Base-by-base conservation (phyloP, 1,140 invertebrate species). In the Aphelenchoides besseyi region DNA sequence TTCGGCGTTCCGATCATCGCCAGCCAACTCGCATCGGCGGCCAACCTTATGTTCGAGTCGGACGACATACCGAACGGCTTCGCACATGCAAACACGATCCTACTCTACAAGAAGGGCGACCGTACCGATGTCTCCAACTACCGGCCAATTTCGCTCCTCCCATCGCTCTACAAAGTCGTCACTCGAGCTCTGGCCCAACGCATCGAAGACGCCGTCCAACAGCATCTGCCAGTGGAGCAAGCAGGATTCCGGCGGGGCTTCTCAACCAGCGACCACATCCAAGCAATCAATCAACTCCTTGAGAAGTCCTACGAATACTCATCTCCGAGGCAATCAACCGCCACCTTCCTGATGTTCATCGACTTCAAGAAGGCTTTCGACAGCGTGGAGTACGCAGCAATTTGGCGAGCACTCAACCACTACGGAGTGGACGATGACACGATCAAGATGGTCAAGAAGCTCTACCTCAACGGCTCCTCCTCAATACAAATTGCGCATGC, bases 331-430 rank as follows among this genome's bases (percentile, higher is more conserved):
- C 78, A 75, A n/a, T n/a, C n/a, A n/a, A n/a, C n/a, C n/a, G n/a
- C n/a, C n/a, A n/a, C n/a, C n/a, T n/a, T n/a, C 62, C 70, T 78
- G 23, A 71, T 52, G 29, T 82, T 81, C 48, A 70, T 84, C 2
- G 71, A 84, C 53, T 79, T 71, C 53, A 62, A 72, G 59, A 84
- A 84, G 67, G 80, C 75, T 5, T 81, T 83, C 41, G 77, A 82
- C 53, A 79, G 68, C 41, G 41, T 80, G 9, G 73, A 83, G 30
- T 28, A 54, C n/a, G 23, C 68, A 29, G 30, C 35, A 12, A 72
- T 70, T 35, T 71, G 70, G 70, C 2, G 3, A 23, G 70, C 70
- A 16, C 68, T 71, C 12, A 18, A 29, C 2, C 18, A 72, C 26
- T 71, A 26, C 36, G 48, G 54, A 3, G 32, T 71, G n/a, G 70